Evolutionary conservation across 1,140 invertebrate genomes (phyloP).

Genomic region (Reticulitermes speratus): DNA sequence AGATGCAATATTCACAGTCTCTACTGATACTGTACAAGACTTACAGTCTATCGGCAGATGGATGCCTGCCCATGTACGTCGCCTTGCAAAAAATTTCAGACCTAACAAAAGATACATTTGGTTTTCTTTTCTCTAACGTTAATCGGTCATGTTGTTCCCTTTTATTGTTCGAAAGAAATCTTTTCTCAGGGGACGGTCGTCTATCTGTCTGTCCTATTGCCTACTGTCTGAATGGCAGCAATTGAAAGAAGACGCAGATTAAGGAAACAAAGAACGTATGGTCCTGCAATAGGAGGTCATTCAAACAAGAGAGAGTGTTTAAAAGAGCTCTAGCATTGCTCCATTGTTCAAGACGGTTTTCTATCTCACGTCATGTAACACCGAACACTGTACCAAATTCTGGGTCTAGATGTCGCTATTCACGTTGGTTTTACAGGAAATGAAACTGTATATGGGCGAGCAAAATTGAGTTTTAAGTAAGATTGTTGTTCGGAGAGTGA

Average conservation of each 20-base stretch:
- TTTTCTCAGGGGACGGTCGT: background rate
- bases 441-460: background rate
- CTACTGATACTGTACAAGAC: background rate
- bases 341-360: background rate
- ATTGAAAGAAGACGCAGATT: slow-evolving; percentile 18
- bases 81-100: background rate
- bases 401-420: background rate
- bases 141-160: background rate
- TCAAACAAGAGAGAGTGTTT: background rate
- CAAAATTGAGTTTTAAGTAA: too few relatives aligned
- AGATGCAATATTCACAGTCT: background rate
- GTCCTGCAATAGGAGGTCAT: background rate
- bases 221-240: background rate
- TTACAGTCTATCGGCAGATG: background rate
- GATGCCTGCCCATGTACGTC: background rate
- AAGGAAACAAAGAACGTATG: background rate
- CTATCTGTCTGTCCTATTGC: background rate
- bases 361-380: background rate
- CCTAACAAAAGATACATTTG: slow-evolving; percentile 8
- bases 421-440: background rate
- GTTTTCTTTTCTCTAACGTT: background rate
- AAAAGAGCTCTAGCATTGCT: background rate
- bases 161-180: background rate
- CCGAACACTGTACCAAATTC: background rate
- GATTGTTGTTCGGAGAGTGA: too few relatives aligned